These are phyloP conservation scores for Zaprionus lachaisei DNA, from an alignment of 1,140 invertebrate genomes.

Conservation along the genomic window DNA sequence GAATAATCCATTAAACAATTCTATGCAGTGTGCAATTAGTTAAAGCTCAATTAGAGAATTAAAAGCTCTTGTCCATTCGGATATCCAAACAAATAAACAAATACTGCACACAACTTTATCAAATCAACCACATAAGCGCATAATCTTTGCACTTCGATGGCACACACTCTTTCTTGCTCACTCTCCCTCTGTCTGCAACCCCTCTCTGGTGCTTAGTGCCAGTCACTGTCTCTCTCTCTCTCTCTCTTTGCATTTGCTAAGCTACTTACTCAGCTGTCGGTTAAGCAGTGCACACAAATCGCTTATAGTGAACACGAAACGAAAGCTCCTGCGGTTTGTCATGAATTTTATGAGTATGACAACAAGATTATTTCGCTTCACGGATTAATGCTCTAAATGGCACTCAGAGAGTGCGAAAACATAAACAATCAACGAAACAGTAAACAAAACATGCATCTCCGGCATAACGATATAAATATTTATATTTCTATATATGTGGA, in stretches of 20 bases:
- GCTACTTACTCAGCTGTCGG: conserved; percentile 4
- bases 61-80: not conserved
- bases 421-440: conserved; percentile 38
- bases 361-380: conserved; percentile 41
- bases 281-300: conserved; percentile 30
- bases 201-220: not conserved
- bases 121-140: not conserved
- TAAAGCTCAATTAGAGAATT: not conserved
- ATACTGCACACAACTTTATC: not conserved
- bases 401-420: conserved; percentile 35
- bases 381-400: conserved; percentile 48
- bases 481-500: conserved; percentile 23
- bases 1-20: not conserved
- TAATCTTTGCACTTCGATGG: conserved; percentile 6
- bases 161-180: not conserved
- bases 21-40: not conserved
- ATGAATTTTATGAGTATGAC: conserved; percentile 34
- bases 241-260: not conserved
- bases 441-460: conserved; percentile 24
- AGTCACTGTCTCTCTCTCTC: not conserved
- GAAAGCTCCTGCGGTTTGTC: not conserved
- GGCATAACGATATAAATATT: conserved; percentile 29
- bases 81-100: not conserved
- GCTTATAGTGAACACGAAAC: conserved; percentile 5
- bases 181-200: not conserved